These are phyloP conservation scores for Stenolophus ochropezus DNA, from an alignment of 2,888 invertebrate genomes.

Conservation along the genomic window DNA sequence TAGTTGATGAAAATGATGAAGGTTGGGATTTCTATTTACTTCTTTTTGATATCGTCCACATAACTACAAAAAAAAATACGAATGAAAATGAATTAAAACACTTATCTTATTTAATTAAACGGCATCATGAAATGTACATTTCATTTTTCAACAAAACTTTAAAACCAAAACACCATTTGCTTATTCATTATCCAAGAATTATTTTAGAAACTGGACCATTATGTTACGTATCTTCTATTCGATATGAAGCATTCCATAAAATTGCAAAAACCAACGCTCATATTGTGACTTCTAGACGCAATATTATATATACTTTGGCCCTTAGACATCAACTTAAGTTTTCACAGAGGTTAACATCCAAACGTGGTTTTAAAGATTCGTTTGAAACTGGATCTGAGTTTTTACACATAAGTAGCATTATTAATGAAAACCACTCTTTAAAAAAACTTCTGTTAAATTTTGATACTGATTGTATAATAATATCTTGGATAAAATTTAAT, in stretches of 20 bases:
- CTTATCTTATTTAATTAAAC: slow-evolving; percentile 52
- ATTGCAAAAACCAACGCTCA: slow-evolving; percentile 53
- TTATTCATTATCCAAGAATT: slow-evolving; percentile 56
- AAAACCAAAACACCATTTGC: slow-evolving; percentile 61
- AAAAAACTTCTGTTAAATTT: neutral
- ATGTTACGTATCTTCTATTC: slow-evolving; percentile 55
- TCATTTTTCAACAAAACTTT: slow-evolving; percentile 50
- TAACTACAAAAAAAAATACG: slow-evolving; percentile 11
- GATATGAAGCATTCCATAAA: slow-evolving; percentile 61
- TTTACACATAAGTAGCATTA: neutral
- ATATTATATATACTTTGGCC: slow-evolving; percentile 34
- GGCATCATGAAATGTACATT: slow-evolving; percentile 57
- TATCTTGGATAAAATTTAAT: neutral
- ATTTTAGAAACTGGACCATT: slow-evolving; percentile 60
- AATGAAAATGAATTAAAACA: neutral
- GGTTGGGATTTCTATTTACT: slow-evolving; percentile 46
- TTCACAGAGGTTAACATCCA: slow-evolving; percentile 36
- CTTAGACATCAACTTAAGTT: slow-evolving; percentile 38
- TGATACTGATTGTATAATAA: neutral
- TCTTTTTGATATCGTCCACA: slow-evolving; percentile 34
- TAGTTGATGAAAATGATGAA: slow-evolving; percentile 41
- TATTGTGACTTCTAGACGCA: slow-evolving; percentile 27
- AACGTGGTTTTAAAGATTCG: slow-evolving; percentile 22
- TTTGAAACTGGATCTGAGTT: neutral
- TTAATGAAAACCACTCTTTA: neutral